Conservation (phyloP, 1,140 invertebrate genomes). For the Xylocopa sonorina region DNA sequence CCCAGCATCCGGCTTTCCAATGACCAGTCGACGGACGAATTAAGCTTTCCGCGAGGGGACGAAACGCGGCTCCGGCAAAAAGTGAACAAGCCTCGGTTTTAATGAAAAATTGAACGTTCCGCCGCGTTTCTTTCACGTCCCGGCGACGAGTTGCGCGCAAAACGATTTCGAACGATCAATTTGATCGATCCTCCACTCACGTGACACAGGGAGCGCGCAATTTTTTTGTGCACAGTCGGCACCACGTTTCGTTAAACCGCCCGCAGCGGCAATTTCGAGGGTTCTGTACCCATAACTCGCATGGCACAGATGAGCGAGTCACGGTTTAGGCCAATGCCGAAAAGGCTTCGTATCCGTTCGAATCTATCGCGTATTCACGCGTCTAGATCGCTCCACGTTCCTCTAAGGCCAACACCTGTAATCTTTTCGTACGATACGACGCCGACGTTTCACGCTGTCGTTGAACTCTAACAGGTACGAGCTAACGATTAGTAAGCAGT, state of each 20-base stretch:
- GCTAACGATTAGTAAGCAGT: background rate
- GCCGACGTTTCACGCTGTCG: background rate
- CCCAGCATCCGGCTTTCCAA: no score
- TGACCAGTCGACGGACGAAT: no score
- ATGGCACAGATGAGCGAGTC: constrained; percentile 8
- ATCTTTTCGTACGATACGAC: background rate
- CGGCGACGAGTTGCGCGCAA: background rate
- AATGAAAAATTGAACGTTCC: background rate
- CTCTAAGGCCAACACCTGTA: background rate
- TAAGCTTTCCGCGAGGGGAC: no score
- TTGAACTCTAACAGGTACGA: background rate
- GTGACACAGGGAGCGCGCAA: background rate
- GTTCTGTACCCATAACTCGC: background rate
- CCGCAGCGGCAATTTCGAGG: constrained; percentile 32
- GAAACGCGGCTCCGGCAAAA: no score
- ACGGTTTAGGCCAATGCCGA: background rate
- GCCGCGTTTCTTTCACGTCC: no score
- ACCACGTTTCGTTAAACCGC: constrained; percentile 21
- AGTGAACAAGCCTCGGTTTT: background rate
- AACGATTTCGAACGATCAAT: constrained; percentile 21
- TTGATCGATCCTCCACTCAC: constrained; percentile 4
- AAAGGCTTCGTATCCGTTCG: background rate
- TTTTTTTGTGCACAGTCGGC: constrained; percentile 18
- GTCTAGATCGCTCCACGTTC: background rate
- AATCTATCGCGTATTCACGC: background rate